Conservation (phyloP, 2,113 vertebrate species). For the Stigmatopora argus region DNA sequence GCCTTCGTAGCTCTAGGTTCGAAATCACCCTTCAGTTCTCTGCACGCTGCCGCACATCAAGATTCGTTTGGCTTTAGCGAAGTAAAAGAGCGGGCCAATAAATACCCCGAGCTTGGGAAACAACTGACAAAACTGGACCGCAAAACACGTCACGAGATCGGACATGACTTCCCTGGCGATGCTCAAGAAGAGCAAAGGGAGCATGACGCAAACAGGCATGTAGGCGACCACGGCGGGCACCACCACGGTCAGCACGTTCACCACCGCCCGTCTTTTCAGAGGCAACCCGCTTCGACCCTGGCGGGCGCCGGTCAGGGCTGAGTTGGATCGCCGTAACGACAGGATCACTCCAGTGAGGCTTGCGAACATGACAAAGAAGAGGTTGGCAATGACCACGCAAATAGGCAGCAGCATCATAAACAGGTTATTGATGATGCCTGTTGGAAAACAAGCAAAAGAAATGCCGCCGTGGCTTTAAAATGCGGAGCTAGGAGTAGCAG, state of each 20-base stretch:
- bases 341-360: conserved; percentile 38
- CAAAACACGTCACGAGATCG: accelerated
- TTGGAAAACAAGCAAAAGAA: background rate
- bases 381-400: conserved; percentile 23
- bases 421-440: background rate
- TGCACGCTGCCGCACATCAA: background rate
- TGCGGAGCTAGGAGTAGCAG: background rate
- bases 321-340: conserved; percentile 33
- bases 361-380: conserved; percentile 46
- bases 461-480: background rate
- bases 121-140: background rate
- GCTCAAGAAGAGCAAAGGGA: conserved; percentile 2
- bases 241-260: conserved; percentile 45
- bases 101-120: conserved; percentile 46
- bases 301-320: conserved; percentile 18
- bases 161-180: accelerated
- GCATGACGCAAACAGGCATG: conserved; percentile 27
- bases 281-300: background rate
- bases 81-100: conserved; percentile 58
- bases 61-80: conserved; percentile 40
- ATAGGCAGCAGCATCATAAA: background rate
- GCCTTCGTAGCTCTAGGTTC: too few relatives aligned
- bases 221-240: conserved; percentile 40
- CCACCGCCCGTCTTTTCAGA: conserved; percentile 44
- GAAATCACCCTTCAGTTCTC: background rate